Percentiles rank a stretch among this genome's conserved stretches.
Evolutionary conservation across 2,797 vertebrate genomes (phyloP).

Genomic region (Chiroxiphia lanceolata): DNA sequence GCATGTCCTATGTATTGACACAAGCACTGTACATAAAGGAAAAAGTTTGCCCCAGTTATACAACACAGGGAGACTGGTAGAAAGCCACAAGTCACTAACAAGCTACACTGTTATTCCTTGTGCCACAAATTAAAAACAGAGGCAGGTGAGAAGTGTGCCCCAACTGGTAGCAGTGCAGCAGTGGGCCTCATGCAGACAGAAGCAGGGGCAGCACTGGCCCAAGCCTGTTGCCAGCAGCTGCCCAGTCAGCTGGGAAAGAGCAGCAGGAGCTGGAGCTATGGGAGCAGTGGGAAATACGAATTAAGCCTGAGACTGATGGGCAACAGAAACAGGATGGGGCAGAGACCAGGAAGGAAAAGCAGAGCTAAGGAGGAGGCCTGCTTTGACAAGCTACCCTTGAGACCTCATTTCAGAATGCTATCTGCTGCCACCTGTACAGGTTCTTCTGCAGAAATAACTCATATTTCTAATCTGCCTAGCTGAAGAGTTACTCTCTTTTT

Average conservation of each 20-base stretch:
- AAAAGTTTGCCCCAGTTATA: neutral
- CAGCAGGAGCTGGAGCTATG: neutral
- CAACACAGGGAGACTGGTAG: neutral
- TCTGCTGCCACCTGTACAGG: neutral
- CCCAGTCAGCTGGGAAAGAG: neutral
- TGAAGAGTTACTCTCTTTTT: neutral
- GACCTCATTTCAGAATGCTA: neutral
- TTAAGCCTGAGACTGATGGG: neutral
- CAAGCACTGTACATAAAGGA: neutral
- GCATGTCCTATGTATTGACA: neutral
- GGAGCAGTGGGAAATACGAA: rapidly evolving
- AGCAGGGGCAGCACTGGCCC: neutral
- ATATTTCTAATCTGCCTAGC: neutral
- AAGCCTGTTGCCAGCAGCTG: rapidly evolving
- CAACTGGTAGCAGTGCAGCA: neutral
- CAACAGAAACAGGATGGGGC: neutral
- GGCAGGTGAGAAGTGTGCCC: neutral
- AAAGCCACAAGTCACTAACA: neutral
- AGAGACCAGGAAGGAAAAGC: rapidly evolving
- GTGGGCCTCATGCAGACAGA: rapidly evolving
- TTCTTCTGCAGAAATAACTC: neutral
- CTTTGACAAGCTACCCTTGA: neutral
- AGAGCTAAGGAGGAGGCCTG: neutral
- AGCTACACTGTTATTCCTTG: rapidly evolving
- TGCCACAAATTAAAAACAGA: neutral